phyloP scores from a whole-genome alignment of 2,113 vertebrate genomes.

The Calidris pugnax region DNA sequence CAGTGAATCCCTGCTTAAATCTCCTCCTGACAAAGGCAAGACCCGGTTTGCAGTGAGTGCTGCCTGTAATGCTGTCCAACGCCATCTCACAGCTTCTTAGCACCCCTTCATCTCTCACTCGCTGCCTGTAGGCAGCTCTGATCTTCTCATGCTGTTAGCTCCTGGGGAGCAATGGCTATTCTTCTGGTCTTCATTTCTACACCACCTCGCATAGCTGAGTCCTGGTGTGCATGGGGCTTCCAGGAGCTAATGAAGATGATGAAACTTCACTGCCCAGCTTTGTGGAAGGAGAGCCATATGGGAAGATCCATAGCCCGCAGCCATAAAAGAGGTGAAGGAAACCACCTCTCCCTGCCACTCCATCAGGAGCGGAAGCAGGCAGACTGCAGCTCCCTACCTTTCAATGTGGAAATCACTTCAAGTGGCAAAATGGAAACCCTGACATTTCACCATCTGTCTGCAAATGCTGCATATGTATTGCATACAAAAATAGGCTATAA shows the following conservation, averaged over 20 bases:
- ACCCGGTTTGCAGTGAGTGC: neutral
- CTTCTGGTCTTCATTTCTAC: neutral
- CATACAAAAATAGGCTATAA: slow-evolving; percentile 12
- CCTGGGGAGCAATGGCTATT: neutral
- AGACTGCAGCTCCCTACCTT: neutral
- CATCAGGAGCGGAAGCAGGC: neutral
- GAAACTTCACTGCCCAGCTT: neutral
- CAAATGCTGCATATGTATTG: neutral
- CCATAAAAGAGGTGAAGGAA: neutral
- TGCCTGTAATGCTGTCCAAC: neutral
- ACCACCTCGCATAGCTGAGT: neutral
- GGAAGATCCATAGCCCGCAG: neutral
- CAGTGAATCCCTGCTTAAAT: neutral
- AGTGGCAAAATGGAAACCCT: slow-evolving; percentile 25
- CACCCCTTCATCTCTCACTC: neutral
- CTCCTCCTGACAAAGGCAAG: neutral
- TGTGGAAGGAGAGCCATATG: neutral
- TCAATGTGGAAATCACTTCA: neutral
- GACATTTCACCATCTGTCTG: slow-evolving; percentile 56
- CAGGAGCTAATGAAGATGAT: neutral
- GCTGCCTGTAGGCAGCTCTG: neutral
- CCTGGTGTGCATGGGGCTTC: rapidly evolving
- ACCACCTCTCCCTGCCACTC: neutral
- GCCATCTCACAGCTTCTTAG: neutral
- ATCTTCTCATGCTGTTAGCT: neutral